Conservation (phyloP, 2,888 invertebrate species). For the Plebejus anna region DNA sequence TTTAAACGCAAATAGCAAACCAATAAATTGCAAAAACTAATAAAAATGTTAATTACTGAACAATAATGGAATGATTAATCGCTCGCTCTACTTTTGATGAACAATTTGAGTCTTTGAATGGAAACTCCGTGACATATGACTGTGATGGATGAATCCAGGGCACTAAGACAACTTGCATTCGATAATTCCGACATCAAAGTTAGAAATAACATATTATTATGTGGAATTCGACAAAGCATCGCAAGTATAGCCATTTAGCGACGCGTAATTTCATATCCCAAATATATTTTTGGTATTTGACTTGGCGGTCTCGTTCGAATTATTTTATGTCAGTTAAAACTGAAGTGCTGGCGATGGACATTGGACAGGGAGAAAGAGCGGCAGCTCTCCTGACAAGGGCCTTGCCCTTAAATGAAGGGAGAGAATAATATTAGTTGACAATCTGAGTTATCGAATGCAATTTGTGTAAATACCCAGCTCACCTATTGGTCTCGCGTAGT, state of each 20-base stretch:
- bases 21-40: constrained; percentile 29
- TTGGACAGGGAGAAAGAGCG: no score
- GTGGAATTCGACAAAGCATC: no score
- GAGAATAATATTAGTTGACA: no score
- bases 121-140: constrained; percentile 51
- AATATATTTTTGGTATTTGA: background rate
- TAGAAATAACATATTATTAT: no score
- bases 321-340: background rate
- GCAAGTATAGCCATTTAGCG: no score
- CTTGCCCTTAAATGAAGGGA: no score
- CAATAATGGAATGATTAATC: constrained; percentile 55
- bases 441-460: background rate
- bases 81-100: constrained; percentile 59
- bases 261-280: no score
- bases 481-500: constrained; percentile 64
- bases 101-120: constrained; percentile 56
- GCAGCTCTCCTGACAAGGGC: no score
- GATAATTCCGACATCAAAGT: background rate
- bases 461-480: constrained; percentile 40
- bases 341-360: no score
- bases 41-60: constrained; percentile 41
- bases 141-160: constrained; percentile 62
- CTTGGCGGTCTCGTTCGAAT: background rate
- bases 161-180: constrained; percentile 30
- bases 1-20: background rate